phyloP scores from a whole-genome alignment of 92 coral and sea anemone species.

The Parazoanthus atlanticus region DNA sequence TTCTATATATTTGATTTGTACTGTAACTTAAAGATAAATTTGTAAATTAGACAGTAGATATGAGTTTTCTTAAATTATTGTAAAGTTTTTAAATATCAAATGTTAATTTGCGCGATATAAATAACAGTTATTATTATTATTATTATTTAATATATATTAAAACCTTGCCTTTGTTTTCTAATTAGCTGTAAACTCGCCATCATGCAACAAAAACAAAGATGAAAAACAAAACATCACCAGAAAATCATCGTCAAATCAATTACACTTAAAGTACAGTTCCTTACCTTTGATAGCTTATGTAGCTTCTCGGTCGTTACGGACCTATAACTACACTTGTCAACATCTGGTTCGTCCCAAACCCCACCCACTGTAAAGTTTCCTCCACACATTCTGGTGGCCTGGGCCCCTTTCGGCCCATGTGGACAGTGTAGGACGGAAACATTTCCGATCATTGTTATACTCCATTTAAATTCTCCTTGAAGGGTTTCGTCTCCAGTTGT shows the following conservation, averaged over 20 bases:
- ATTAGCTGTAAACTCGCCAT: no score
- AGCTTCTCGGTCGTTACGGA: slow-evolving; percentile 65
- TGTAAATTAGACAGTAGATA: no score
- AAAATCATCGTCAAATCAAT: neutral
- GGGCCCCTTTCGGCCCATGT: slow-evolving; percentile 56
- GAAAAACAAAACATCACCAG: neutral
- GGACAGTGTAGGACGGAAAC: slow-evolving; percentile 51
- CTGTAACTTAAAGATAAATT: no score
- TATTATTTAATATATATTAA: no score
- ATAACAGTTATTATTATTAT: no score
- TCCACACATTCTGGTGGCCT: slow-evolving; percentile 64
- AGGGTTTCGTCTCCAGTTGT: slow-evolving; percentile 61
- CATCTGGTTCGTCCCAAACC: slow-evolving; percentile 60
- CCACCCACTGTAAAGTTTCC: slow-evolving; percentile 71
- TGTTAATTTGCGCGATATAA: no score
- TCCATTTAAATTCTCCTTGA: slow-evolving; percentile 69
- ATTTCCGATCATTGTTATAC: slow-evolving; percentile 51
- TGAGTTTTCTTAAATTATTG: no score
- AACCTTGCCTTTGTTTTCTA: no score
- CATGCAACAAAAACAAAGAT: neutral
- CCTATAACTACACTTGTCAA: slow-evolving; percentile 52
- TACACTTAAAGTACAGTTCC: neutral
- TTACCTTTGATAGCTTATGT: slow-evolving; percentile 61
- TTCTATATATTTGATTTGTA: no score
- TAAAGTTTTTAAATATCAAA: no score